Conservation (phyloP, 2,888 invertebrate species). For the Andrena minutula region DNA sequence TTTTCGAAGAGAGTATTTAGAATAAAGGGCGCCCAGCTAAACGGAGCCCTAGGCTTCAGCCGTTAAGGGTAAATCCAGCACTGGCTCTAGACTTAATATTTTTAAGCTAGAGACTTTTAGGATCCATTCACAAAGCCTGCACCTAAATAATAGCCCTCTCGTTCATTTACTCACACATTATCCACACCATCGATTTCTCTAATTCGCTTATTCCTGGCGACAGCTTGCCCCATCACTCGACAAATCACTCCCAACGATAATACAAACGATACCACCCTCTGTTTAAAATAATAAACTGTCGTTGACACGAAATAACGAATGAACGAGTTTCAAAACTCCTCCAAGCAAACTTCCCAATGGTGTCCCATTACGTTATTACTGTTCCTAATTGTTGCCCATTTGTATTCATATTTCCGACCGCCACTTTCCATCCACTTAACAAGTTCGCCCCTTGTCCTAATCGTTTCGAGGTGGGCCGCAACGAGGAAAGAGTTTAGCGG, state of each 20-base stretch:
- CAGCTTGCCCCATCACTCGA: not conserved
- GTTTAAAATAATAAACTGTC: slow-evolving; percentile 19
- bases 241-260: slow-evolving; percentile 24
- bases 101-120: too few relatives aligned
- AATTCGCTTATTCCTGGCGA: not conserved
- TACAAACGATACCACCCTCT: slow-evolving; percentile 26
- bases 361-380: not conserved
- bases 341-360: not conserved
- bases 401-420: slow-evolving; percentile 4
- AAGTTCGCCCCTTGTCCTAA: not conserved
- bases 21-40: too few relatives aligned
- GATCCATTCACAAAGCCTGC: too few relatives aligned
- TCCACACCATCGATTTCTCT: too few relatives aligned
- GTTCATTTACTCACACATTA: too few relatives aligned
- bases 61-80: too few relatives aligned
- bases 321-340: slow-evolving; percentile 9
- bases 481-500: not conserved
- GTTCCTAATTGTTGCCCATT: slow-evolving; percentile 31
- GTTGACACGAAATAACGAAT: slow-evolving; percentile 15
- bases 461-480: not conserved
- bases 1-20: too few relatives aligned
- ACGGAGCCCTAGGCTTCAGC: too few relatives aligned
- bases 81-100: too few relatives aligned
- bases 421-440: slow-evolving; percentile 2
- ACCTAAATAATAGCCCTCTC: too few relatives aligned